Evolutionary conservation across 2,888 invertebrate species (phyloP).

Genomic region (Panzeria rudis): DNA sequence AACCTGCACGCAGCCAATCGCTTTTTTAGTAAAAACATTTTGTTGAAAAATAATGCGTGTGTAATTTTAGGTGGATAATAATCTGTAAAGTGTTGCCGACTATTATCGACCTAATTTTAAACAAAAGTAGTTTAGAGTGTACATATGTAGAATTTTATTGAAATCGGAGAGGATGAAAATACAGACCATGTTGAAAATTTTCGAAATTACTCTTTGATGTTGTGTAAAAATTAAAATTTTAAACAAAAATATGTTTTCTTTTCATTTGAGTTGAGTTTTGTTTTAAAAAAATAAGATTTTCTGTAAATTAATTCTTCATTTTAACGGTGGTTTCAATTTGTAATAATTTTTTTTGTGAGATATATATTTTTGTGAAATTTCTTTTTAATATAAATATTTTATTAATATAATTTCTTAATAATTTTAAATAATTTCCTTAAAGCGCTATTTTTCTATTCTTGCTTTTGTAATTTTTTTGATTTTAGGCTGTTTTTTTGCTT

Average conservation of each 20-base stretch:
- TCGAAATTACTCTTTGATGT: too few relatives aligned
- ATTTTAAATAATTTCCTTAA: slow-evolving; percentile 5
- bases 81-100: too few relatives aligned
- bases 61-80: too few relatives aligned
- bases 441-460: background rate
- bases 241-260: slow-evolving; percentile 34
- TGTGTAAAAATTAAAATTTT: slow-evolving; percentile 27
- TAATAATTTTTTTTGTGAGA: slow-evolving; percentile 29
- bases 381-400: background rate
- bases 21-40: too few relatives aligned
- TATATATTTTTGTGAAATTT: slow-evolving; percentile 16
- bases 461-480: slow-evolving; percentile 42
- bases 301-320: slow-evolving; percentile 61
- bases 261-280: slow-evolving; percentile 15
- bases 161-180: too few relatives aligned
- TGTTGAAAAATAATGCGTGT: too few relatives aligned
- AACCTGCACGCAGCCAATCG: too few relatives aligned
- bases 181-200: too few relatives aligned
- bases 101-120: too few relatives aligned
- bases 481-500: slow-evolving; percentile 48
- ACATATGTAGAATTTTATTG: too few relatives aligned
- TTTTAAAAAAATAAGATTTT: slow-evolving; percentile 42
- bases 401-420: slow-evolving; percentile 20
- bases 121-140: too few relatives aligned
- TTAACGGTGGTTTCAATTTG: slow-evolving; percentile 70